Evolutionary conservation across 2,113 vertebrate genomes (phyloP).

Genomic region (Cebidichthys violaceus): DNA sequence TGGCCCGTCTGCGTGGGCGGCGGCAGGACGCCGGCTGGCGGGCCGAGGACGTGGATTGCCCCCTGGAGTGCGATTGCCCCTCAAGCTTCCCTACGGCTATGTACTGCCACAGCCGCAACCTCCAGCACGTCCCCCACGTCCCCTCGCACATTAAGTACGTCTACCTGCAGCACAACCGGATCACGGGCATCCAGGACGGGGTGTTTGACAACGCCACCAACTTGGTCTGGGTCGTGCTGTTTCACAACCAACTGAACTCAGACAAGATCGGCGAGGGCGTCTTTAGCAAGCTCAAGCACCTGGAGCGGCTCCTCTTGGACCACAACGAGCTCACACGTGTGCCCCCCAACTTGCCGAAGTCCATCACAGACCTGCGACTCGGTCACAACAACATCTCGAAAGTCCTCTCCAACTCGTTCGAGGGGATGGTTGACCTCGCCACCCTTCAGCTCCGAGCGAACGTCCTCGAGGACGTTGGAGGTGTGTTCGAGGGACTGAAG

Average conservation of each 20-base stretch:
- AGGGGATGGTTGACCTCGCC: slow-evolving; percentile 88
- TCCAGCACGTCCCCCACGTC: slow-evolving; percentile 90
- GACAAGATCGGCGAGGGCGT: slow-evolving; percentile 90
- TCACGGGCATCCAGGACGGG: slow-evolving; percentile 89
- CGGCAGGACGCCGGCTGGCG: slow-evolving; percentile 38
- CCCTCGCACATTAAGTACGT: slow-evolving; percentile 94
- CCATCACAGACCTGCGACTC: slow-evolving; percentile 88
- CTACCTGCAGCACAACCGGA: slow-evolving; percentile 93
- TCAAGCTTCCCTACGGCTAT: slow-evolving; percentile 89
- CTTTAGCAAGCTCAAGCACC: slow-evolving; percentile 89
- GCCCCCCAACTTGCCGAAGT: slow-evolving; percentile 89
- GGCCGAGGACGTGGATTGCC: slow-evolving; percentile 81
- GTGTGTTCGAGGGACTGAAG: slow-evolving; percentile 87
- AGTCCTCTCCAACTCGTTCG: slow-evolving; percentile 82
- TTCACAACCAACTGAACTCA: slow-evolving; percentile 90
- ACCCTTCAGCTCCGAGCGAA: slow-evolving; percentile 89
- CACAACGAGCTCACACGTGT: slow-evolving; percentile 91
- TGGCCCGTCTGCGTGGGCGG: slow-evolving; percentile 62
- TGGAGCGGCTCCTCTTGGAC: slow-evolving; percentile 91
- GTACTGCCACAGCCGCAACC: slow-evolving; percentile 93
- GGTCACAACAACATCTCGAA: slow-evolving; percentile 91
- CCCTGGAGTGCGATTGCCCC: slow-evolving; percentile 94
- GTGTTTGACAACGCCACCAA: slow-evolving; percentile 93
- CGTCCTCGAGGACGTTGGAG: slow-evolving; percentile 85
- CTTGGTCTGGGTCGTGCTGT: slow-evolving; percentile 92